Evolutionary conservation across 2,888 invertebrate species (phyloP).

Genomic region (Hypomecis punctinalis): DNA sequence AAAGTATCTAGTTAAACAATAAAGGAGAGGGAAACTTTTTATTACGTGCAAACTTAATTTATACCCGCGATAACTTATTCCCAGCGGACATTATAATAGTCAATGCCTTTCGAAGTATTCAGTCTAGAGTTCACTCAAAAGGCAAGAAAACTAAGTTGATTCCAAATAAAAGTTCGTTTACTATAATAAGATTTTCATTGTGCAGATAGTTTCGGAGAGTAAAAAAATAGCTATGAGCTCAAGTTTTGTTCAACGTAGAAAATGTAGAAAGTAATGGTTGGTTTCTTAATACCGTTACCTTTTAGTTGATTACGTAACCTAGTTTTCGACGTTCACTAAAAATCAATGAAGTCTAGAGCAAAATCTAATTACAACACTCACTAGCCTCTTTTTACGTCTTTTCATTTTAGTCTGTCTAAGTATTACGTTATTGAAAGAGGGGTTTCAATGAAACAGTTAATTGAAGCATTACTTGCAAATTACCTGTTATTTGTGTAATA

Average conservation of each 20-base stretch:
- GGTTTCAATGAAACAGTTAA: no score
- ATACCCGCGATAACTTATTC: slow-evolving; percentile 38
- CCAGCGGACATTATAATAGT: slow-evolving; percentile 36
- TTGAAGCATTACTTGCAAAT: no score
- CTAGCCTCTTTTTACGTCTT: background rate
- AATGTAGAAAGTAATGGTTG: background rate
- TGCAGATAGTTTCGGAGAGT: slow-evolving; percentile 5
- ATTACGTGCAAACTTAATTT: slow-evolving; percentile 42
- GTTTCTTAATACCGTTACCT: background rate
- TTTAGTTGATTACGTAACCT: slow-evolving; percentile 12
- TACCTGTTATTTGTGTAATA: no score
- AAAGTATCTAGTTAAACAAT: slow-evolving; percentile 35
- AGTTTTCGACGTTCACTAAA: background rate
- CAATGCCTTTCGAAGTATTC: slow-evolving; percentile 18
- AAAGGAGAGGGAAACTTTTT: slow-evolving; percentile 37
- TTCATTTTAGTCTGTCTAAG: background rate
- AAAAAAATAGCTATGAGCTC: slow-evolving; percentile 6
- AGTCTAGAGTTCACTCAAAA: slow-evolving; percentile 18
- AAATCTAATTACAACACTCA: no score
- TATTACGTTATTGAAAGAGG: no score
- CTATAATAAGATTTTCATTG: slow-evolving; percentile 17
- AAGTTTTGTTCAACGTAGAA: slow-evolving; percentile 3
- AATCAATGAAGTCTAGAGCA: background rate
- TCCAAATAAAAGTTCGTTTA: slow-evolving; percentile 8
- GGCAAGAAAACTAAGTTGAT: slow-evolving; percentile 16